Percentiles rank a stretch among this genome's conserved stretches.
Conservation (phyloP, 2,888 invertebrate species). For the Drosophila barbarae region DNA sequence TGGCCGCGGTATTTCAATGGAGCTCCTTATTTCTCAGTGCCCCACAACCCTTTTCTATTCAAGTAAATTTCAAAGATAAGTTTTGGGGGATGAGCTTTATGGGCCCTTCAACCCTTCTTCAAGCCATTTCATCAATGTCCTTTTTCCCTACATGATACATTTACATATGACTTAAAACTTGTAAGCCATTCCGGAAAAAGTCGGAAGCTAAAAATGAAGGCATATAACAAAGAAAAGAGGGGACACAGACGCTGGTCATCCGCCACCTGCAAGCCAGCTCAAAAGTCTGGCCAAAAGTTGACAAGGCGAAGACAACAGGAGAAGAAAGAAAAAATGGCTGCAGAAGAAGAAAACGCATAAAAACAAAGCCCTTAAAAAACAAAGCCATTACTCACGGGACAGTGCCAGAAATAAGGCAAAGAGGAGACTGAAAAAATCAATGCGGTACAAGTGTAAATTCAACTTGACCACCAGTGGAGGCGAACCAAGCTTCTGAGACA, state of each 20-base stretch:
- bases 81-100: neutral
- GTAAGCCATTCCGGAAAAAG: neutral
- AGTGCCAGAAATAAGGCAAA: constrained; percentile 30
- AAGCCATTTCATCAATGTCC: neutral
- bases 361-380: constrained; percentile 52
- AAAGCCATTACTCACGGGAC: constrained; percentile 39
- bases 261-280: constrained; percentile 40
- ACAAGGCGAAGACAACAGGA: constrained; percentile 62
- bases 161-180: neutral
- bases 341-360: constrained; percentile 36
- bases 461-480: constrained; percentile 62
- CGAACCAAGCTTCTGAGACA: constrained; percentile 13
- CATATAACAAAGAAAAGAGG: constrained; percentile 1
- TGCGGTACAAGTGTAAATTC: constrained; percentile 71
- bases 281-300: constrained; percentile 64
- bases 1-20: constrained; percentile 41
- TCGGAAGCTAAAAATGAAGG: constrained; percentile 2
- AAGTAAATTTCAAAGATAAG: neutral
- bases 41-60: constrained; percentile 7
- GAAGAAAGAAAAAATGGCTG: constrained; percentile 26
- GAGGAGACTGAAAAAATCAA: constrained; percentile 60
- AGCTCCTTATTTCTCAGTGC: constrained; percentile 31
- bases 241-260: constrained; percentile 18
- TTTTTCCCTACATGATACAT: neutral
- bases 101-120: neutral